phyloP scores from a whole-genome alignment of 1,140 invertebrate species.

The Pectinophora gossypiella region DNA sequence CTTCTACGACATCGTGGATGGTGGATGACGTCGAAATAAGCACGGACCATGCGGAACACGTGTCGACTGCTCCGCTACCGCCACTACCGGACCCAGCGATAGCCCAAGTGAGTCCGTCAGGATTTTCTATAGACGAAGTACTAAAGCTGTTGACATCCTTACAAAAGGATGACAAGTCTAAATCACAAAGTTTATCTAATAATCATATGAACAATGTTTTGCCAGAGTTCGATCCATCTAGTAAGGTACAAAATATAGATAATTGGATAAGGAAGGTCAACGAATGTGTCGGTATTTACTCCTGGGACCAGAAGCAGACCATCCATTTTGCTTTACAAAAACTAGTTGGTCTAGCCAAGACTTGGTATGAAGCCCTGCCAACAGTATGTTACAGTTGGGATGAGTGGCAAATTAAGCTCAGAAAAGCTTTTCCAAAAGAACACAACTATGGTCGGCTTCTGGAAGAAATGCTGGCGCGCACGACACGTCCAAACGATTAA shows the following conservation, averaged over 20 bases:
- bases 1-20: background rate
- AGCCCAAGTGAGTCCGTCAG: background rate
- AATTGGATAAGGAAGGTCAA: background rate
- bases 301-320: conserved; percentile 14
- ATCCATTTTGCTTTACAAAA: conserved; percentile 15
- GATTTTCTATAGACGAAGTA: background rate
- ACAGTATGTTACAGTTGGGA: conserved; percentile 18
- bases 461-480: too few relatives aligned
- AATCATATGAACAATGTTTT: background rate
- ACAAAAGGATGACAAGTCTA: background rate
- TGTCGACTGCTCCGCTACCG: too few relatives aligned
- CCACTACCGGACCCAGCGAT: background rate
- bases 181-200: background rate
- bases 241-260: background rate
- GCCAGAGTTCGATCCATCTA: background rate
- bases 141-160: background rate
- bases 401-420: conserved; percentile 22
- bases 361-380: conserved; percentile 23
- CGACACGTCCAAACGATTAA: background rate
- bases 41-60: background rate
- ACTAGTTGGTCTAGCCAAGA: conserved; percentile 17
- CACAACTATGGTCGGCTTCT: too few relatives aligned
- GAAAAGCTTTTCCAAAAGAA: conserved; percentile 15
- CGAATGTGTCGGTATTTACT: background rate
- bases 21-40: background rate